Conservation (phyloP, 2,888 invertebrate species). For the Drosophila multiciliata region DNA sequence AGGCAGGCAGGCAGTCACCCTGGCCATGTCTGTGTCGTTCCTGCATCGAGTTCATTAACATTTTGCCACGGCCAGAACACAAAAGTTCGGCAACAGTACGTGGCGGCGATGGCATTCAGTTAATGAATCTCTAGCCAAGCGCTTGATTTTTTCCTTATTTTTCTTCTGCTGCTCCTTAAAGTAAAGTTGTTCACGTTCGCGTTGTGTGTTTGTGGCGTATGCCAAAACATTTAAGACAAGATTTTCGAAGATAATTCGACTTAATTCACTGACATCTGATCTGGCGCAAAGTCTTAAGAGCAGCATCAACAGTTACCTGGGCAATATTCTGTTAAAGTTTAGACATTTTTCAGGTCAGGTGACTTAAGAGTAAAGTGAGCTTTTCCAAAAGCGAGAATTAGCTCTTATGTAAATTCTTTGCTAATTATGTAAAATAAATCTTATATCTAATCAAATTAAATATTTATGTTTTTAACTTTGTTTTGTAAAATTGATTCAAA, state of each 20-base stretch:
- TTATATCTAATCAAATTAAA: neutral
- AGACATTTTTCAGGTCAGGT: conserved; percentile 4
- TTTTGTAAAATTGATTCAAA: neutral
- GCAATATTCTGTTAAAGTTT: conserved; percentile 24
- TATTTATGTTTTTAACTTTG: neutral
- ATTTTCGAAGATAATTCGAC: conserved; percentile 67
- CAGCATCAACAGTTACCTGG: conserved; percentile 7
- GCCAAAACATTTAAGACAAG: conserved; percentile 65
- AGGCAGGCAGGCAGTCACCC: neutral
- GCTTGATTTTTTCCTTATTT: conserved; percentile 40
- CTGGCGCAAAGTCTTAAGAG: conserved; percentile 33
- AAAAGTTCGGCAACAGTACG: conserved; percentile 35
- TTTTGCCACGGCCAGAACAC: conserved; percentile 60
- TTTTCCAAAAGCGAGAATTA: neutral
- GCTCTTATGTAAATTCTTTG: neutral
- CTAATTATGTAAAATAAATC: neutral
- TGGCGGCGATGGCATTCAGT: conserved; percentile 51
- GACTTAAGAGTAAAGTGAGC: conserved; percentile 1
- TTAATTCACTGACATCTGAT: conserved; percentile 73
- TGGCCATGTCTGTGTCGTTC: conserved; percentile 35
- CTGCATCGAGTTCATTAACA: conserved; percentile 71
- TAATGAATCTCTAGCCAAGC: conserved; percentile 72
- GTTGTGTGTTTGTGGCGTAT: conserved; percentile 49
- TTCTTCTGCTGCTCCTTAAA: conserved; percentile 24
- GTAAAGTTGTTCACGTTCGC: conserved; percentile 31